Conservation (phyloP, 2,113 vertebrate genomes). For the Macrotis lagotis region DNA sequence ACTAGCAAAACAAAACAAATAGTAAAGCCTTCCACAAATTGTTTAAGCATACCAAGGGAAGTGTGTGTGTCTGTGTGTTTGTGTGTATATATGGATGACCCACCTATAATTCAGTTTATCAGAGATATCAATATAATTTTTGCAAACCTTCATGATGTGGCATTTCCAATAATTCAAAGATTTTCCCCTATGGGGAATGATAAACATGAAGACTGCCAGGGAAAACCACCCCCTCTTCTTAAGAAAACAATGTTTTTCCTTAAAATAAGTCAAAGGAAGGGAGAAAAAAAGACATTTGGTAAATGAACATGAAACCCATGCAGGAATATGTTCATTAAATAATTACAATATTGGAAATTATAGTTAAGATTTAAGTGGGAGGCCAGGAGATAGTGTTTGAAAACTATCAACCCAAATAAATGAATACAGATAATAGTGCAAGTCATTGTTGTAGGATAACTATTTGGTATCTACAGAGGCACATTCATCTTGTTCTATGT, state of each 20-base stretch:
- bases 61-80: not conserved
- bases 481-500: not conserved
- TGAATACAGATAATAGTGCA: not conserved
- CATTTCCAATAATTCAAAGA: conserved; percentile 9
- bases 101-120: conserved; percentile 5
- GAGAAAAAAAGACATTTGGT: conserved; percentile 16
- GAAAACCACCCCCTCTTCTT: not conserved
- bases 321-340: not conserved
- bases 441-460: not conserved
- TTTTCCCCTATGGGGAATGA: conserved; percentile 15
- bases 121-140: not conserved
- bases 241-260: not conserved
- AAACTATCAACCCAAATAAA: not conserved
- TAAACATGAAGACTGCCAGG: not conserved
- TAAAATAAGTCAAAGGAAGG: conserved; percentile 1
- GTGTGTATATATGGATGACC: not conserved
- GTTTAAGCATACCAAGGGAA: conserved; percentile 5
- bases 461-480: not conserved
- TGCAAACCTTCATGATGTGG: not conserved
- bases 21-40: not conserved
- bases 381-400: not conserved
- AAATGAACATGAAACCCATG: not conserved
- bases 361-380: not conserved
- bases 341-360: conserved; percentile 6
- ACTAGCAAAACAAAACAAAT: not conserved